A percentile compares a stretch with the other conserved stretches of the same genome.
phyloP scores from a whole-genome alignment of 2,113 vertebrate species.

The Garra rufa region DNA sequence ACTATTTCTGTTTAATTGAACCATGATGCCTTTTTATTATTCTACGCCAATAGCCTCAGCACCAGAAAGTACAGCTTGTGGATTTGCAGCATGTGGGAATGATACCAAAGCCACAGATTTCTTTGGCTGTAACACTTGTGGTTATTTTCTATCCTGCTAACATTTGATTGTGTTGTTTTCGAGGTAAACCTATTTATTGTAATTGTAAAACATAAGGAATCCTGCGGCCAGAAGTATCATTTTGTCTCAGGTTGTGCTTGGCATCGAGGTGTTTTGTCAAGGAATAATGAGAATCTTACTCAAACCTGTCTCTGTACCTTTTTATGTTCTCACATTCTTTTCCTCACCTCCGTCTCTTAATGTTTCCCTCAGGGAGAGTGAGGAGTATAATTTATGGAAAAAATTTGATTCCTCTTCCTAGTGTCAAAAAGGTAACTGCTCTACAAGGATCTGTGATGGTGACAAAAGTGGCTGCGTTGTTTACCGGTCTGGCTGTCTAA shows the following conservation, averaged over 20 bases:
- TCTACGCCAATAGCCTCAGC: not conserved
- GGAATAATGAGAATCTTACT: conserved; percentile 7
- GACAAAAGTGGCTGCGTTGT: conserved; percentile 31
- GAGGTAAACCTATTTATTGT: not conserved
- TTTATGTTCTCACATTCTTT: conserved; percentile 10
- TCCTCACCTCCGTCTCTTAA: not conserved
- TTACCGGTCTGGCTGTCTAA: conserved; percentile 35
- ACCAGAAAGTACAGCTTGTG: conserved; percentile 7
- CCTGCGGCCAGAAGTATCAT: not conserved
- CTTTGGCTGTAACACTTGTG: not conserved
- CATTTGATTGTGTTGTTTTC: not conserved
- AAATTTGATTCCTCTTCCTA: conserved; percentile 36
- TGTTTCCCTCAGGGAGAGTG: conserved; percentile 37
- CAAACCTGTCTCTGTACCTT: not conserved
- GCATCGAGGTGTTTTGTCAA: not conserved
- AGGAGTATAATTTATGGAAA: conserved; percentile 52
- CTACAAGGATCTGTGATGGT: conserved; percentile 34
- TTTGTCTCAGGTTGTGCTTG: not conserved
- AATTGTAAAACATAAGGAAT: not conserved
- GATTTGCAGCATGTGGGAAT: not conserved
- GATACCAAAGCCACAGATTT: not conserved
- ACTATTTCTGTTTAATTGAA: conserved; percentile 25
- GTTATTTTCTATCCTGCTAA: not conserved
- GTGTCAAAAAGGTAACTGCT: conserved; percentile 51
- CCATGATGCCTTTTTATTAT: conserved; percentile 6